These are phyloP conservation scores for Perodicticus potto DNA, from an alignment of 2,797 vertebrate genomes.

Conservation along the genomic window DNA sequence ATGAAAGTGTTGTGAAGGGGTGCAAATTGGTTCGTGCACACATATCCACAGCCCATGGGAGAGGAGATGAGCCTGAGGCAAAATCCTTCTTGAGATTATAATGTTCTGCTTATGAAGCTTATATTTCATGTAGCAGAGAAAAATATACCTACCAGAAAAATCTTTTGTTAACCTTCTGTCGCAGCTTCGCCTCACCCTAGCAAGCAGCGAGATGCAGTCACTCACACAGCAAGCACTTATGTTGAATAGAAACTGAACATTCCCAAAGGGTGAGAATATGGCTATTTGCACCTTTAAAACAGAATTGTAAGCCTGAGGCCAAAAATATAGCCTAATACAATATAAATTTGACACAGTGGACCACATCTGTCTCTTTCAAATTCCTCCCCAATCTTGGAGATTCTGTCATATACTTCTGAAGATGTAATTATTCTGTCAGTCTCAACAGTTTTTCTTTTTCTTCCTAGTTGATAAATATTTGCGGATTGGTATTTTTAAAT, in stretches of 20 bases:
- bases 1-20: slow-evolving; percentile 69
- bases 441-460: not conserved
- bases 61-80: slow-evolving; percentile 64
- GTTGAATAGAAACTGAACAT: slow-evolving; percentile 81
- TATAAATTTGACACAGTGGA: slow-evolving; percentile 57
- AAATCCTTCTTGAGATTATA: slow-evolving; percentile 68
- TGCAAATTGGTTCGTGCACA: slow-evolving; percentile 75
- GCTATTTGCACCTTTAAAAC: slow-evolving; percentile 82
- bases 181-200: slow-evolving; percentile 55
- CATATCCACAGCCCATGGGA: slow-evolving; percentile 61
- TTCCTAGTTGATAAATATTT: slow-evolving; percentile 18
- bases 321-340: slow-evolving; percentile 53
- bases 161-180: slow-evolving; percentile 72
- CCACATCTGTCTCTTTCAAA: slow-evolving; percentile 34
- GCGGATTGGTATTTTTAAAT: slow-evolving; percentile 20
- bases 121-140: slow-evolving; percentile 60
- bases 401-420: not conserved
- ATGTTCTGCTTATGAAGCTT: slow-evolving; percentile 64
- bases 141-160: slow-evolving; percentile 68
- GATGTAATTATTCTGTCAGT: slow-evolving; percentile 31
- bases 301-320: slow-evolving; percentile 67
- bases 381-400: not conserved
- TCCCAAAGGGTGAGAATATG: slow-evolving; percentile 79
- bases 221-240: slow-evolving; percentile 64
- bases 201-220: slow-evolving; percentile 65